Evolutionary conservation across 2,888 invertebrate species (phyloP).

Genomic region (Drosophila phalerata): DNA sequence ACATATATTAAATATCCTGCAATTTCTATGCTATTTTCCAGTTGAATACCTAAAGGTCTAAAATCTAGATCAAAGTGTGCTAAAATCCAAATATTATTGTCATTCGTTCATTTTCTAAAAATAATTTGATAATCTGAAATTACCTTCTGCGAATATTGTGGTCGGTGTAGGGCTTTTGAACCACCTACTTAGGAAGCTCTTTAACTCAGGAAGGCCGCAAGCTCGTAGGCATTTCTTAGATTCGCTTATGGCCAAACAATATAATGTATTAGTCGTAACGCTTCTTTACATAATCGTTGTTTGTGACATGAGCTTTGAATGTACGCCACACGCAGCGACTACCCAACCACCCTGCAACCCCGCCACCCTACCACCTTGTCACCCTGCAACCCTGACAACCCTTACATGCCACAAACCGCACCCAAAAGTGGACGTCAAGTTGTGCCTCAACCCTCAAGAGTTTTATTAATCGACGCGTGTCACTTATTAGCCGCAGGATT

Average conservation of each 20-base stretch:
- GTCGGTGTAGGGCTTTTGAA: conserved; percentile 3
- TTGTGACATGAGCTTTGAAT: conserved; percentile 69
- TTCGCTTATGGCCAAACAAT: conserved; percentile 18
- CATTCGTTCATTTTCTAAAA: conserved; percentile 2
- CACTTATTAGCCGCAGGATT: conserved; percentile 79
- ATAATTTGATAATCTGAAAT: conserved; percentile 25
- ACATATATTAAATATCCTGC: background rate
- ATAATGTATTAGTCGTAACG: conserved; percentile 45
- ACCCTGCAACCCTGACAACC: conserved; percentile 6
- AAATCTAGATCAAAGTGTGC: conserved; percentile 10
- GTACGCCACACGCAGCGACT: conserved; percentile 55
- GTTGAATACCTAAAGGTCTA: background rate
- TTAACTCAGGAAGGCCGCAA: background rate
- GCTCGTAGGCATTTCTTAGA: conserved; percentile 6
- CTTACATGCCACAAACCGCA: conserved; percentile 13
- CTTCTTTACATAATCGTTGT: conserved; percentile 69
- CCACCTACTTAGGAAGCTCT: conserved; percentile 6
- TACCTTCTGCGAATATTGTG: conserved; percentile 9
- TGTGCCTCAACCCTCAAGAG: conserved; percentile 35
- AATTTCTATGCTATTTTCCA: background rate
- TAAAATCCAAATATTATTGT: conserved; percentile 10
- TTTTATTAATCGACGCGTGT: conserved; percentile 79
- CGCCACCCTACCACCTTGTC: background rate
- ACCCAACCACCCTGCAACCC: background rate
- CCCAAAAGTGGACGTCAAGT: conserved; percentile 39